Evolutionary conservation across 2,888 invertebrate genomes (phyloP), one percentile per base, ranked within the genome.

Genomic region (Parelbella ahira): DNA sequence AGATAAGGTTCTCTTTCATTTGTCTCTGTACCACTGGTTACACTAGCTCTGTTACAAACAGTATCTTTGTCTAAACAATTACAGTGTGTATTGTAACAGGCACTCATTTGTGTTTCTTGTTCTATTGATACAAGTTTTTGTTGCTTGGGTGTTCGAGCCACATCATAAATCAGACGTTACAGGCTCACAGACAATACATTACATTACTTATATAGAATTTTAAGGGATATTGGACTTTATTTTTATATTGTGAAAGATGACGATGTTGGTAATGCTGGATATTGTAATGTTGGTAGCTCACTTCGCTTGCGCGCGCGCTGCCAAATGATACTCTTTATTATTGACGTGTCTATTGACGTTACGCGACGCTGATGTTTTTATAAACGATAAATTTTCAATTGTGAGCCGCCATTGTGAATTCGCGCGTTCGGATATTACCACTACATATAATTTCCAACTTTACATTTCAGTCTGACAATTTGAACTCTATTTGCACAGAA

Each of bases 1-100:
- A 2, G 4, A 20, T 41, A 41, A 25, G 27, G 33, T 15, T 27
- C 27, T 32, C 20, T 41, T 18, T 30, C 0, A 4, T n/a, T 6
- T 11, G 11, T 3, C 3, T 1, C 5, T 4, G 44, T 41, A 49
- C 57, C 6, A 34, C 29, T 18, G 10, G 39, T 39, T 48, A 54
- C 54, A 57, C 60, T 52, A 30, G 46, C 52, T 43, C 29, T 49
- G 45, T 51, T 45, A 39, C 56, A 58, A 63, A 48, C 62, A 71
- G 83, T 84, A 82, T 82, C 79, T 73, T 86, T 86, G 83, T 84
- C 79, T 86, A 84, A 86, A 86, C 86, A 86, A 86, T 86, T 84
- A 86, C 76, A 69, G 63, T 59, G 59, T 66, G 79, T 74, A 83
- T 84, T 83, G 84, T 84, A 78, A 65, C 65, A 65, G 64, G 67